A percentile compares a stretch with the other conserved stretches of the same genome.
These are phyloP conservation scores for Cathartes aura DNA, from an alignment of 2,113 vertebrate genomes.

Conservation along the genomic window DNA sequence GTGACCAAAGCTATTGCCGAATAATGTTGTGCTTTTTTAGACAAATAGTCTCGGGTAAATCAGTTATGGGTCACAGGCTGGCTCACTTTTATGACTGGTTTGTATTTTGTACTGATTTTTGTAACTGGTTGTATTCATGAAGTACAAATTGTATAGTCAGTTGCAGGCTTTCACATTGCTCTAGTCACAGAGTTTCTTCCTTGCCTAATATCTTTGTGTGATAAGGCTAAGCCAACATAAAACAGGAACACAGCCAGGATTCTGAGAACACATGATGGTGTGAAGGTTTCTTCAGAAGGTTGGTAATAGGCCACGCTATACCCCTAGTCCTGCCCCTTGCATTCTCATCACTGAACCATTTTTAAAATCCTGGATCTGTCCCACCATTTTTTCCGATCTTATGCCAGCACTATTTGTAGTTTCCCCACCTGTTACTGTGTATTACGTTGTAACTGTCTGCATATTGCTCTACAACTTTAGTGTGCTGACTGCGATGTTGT, in stretches of 20 bases:
- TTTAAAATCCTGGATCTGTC: constrained; percentile 70
- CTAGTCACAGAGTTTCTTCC: not conserved
- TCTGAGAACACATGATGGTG: not conserved
- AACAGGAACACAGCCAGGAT: not conserved
- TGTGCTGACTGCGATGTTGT: not conserved
- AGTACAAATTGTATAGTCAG: not conserved
- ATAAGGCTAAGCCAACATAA: not conserved
- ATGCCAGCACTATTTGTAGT: constrained; percentile 81
- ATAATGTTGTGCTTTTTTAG: not conserved
- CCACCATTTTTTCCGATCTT: constrained; percentile 78
- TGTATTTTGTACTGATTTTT: not conserved
- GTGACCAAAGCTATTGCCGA: not conserved
- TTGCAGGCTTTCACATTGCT: not conserved
- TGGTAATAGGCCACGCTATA: not conserved
- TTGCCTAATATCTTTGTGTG: not conserved
- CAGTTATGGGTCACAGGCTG: not conserved
- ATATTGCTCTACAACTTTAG: not conserved
- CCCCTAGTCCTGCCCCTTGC: constrained; percentile 21
- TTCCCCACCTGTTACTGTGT: constrained; percentile 76
- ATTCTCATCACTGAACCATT: constrained; percentile 72
- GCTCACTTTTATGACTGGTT: not conserved
- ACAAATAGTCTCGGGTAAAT: not conserved
- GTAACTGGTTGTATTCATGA: not conserved
- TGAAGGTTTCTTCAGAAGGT: not conserved
- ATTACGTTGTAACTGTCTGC: constrained; percentile 35